Base-by-base conservation (phyloP, 2,888 invertebrate species). In the Chaetoderma sp. region DNA sequence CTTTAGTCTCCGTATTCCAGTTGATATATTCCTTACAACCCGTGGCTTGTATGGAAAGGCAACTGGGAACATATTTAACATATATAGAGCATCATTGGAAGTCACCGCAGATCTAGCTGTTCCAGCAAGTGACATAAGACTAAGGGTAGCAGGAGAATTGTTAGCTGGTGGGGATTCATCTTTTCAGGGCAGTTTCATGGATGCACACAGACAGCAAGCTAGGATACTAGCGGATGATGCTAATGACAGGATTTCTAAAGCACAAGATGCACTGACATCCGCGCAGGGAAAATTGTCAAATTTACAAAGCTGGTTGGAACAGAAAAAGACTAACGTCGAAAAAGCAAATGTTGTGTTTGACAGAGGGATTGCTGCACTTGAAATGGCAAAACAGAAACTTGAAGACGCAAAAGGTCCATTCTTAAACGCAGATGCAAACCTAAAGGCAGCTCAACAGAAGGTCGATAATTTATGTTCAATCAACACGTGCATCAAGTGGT, bases 291-390 rank as follows among this genome's bases (percentile, higher is more conserved):
- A 52, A 28, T 16, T 52, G 13, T n/a, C 28, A 4, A 8, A 2
- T 28, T 28, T 33, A 2, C 28, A 52, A 13, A 33, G 13, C 13
- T n/a, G 3, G 13, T 10, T 52, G 4, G 8, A 16, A 32, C n/a
- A 10, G 52, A 28, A 30, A 2, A 13, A 30, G 16, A 30, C 27
- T 52, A 28, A 63, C 3, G 39, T 73, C 1, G 13, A 44, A 42
- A 60, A 49, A 4, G 68, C 67, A 1, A 36, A 72, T 55, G 28
- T 27, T 13, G 52, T 21, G 16, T 30, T 52, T 13, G 52, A 52
- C n/a, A 8, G n/a, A 30, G 52, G 30, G 4, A 28, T 52, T 8
- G 4, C 28, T 10, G 32, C 1, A 16, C 32, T 52, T 2, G 52
- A 52, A 2, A 18, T 8, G 23, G 32, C 28, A n/a, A 52, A 52